Base-by-base conservation (phyloP, 2,797 vertebrate genomes). In the Channa striata region DNA sequence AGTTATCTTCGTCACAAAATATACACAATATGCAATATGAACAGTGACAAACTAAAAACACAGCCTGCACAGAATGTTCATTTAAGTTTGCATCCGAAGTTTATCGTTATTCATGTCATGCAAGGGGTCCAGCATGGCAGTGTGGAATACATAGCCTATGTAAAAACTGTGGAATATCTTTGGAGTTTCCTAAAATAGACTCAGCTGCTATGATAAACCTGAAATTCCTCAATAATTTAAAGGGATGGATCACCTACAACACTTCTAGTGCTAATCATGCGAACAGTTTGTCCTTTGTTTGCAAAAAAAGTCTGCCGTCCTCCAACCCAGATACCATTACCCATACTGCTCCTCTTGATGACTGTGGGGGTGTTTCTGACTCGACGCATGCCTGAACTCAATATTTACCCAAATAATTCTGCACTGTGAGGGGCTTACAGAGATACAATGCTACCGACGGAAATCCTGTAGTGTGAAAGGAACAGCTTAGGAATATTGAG, bases 1-100 rank as follows among this genome's bases (percentile, higher is more conserved):
- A 21, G 37, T 70, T 56, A 23, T 57, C 57, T 67, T 52, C 6
- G 21, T 8, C 37, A 74, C 17, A 54, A 75, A 60, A 66, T 70
- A 50, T 25, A 54, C 6, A 77, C 25, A 77, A 62, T 44, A 47
- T 49, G 11, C 43, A 47, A 48, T 30, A 30, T 30, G 59, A 57
- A 57, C n/a, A 16, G 8, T 11, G 20, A 11, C 14, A 46, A 47
- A 8, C 11, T 19, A 20, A 57, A 48, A 49, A 53, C 40, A 56
- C 40, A 43, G 49, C 1, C 3, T 16, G n/a, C n/a, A n/a, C n/a
- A 30, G 36, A 44, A 13, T 42, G 12, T 21, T 61, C 33, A 43
- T 6, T 63, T 20, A 16, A 46, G 21, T 36, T 59, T 47, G 4
- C 51, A 48, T 66, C 20, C 11, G 36, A 5, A 52, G 23, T 19